Evolutionary conservation across 1,140 invertebrate genomes (phyloP).

Genomic region (Anastrepha ludens): DNA sequence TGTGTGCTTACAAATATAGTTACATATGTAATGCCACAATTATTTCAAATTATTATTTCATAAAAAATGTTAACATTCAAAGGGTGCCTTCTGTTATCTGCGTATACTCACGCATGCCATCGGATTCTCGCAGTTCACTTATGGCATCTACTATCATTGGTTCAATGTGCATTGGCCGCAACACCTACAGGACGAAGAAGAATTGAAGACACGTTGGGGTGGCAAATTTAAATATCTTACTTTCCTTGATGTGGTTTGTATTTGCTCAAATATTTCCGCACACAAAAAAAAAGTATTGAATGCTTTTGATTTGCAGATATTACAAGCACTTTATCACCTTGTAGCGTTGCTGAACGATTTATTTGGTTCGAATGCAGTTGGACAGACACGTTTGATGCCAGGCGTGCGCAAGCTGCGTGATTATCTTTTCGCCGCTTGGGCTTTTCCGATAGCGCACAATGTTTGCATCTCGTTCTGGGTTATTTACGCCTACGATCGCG

Average conservation of each 20-base stretch:
- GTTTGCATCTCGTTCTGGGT: constrained; percentile 68
- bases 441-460: constrained; percentile 68
- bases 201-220: constrained; percentile 61
- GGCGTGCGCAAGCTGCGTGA: constrained; percentile 60
- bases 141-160: constrained; percentile 67
- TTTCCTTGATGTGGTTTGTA: constrained; percentile 64
- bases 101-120: constrained; percentile 65
- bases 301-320: constrained; percentile 44
- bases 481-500: constrained; percentile 67
- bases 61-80: constrained; percentile 12
- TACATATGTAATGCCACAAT: neutral
- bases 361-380: constrained; percentile 61
- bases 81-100: constrained; percentile 66
- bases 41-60: no score
- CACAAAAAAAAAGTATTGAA: neutral
- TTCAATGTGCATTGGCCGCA: constrained; percentile 60
- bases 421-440: constrained; percentile 67
- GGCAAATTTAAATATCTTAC: constrained; percentile 71
- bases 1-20: neutral
- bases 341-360: constrained; percentile 67
- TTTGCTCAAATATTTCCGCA: neutral
- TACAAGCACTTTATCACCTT: constrained; percentile 67
- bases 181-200: constrained; percentile 13
- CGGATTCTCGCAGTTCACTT: constrained; percentile 65
- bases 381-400: constrained; percentile 57